Evolutionary conservation across 2,888 invertebrate species (phyloP).

Genomic region (Caenorhabditis doughertyi): DNA sequence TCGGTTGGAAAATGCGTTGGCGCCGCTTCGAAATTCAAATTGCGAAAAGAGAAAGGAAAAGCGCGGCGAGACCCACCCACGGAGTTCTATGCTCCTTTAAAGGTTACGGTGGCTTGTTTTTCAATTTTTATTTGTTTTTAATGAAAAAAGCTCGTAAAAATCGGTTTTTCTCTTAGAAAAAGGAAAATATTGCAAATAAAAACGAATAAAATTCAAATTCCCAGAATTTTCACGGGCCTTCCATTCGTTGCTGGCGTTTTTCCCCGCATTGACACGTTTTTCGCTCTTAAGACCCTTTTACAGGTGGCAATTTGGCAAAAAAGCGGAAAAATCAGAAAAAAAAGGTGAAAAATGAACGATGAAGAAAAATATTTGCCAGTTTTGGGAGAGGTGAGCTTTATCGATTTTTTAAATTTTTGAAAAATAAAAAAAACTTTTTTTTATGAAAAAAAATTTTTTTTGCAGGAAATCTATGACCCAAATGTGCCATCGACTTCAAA

Average conservation of each 20-base stretch:
- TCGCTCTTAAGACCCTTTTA: neutral
- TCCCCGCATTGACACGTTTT: neutral
- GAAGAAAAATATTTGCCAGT: constrained; percentile 11
- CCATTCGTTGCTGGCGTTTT: neutral
- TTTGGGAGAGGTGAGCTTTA: neutral
- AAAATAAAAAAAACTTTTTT: neutral
- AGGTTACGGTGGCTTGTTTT: neutral
- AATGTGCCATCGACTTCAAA: constrained; percentile 40
- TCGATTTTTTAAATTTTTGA: neutral
- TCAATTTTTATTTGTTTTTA: neutral
- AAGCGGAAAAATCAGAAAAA: neutral
- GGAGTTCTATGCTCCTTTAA: constrained; percentile 3
- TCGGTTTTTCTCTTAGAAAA: no score
- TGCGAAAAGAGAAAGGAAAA: neutral
- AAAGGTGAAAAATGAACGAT: constrained; percentile 4
- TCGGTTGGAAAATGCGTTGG: neutral
- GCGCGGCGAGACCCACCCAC: neutral
- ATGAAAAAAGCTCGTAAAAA: neutral
- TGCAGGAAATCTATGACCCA: constrained; percentile 33
- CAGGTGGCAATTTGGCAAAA: neutral
- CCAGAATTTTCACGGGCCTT: constrained; percentile 11
- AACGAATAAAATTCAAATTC: constrained; percentile 26
- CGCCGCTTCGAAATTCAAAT: constrained; percentile 15
- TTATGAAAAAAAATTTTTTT: constrained; percentile 1
- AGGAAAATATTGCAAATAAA: neutral